Evolutionary conservation across 2,888 invertebrate species (phyloP).

Genomic region (Diogma glabrata): DNA sequence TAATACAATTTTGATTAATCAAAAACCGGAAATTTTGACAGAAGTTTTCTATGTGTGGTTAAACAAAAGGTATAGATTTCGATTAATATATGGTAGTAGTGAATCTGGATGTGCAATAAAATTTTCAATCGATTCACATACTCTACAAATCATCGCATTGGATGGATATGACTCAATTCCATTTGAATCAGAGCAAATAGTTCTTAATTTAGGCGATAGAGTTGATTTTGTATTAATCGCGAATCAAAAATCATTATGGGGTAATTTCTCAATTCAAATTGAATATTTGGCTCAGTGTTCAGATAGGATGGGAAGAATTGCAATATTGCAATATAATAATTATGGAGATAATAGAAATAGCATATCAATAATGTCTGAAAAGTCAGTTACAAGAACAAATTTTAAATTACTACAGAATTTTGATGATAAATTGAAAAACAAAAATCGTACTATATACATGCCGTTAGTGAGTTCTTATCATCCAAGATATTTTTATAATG

Average conservation of each 20-base stretch:
- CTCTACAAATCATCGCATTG: constrained; percentile 53
- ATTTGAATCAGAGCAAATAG: constrained; percentile 46
- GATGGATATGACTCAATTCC: constrained; percentile 63
- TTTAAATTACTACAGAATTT: too few species aligned
- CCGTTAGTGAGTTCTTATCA: too few species aligned
- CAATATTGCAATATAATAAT: too few species aligned
- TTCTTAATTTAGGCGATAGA: constrained; percentile 70
- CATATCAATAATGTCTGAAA: too few species aligned
- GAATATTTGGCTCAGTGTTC: too few species aligned
- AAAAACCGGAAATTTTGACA: background rate
- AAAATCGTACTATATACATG: background rate
- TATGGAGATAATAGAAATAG: too few species aligned
- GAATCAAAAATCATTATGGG: too few species aligned
- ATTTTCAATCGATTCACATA: constrained; percentile 64
- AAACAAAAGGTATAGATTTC: constrained; percentile 50
- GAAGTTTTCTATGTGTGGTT: background rate
- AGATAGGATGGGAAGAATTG: too few species aligned
- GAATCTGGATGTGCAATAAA: constrained; percentile 71
- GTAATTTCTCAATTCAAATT: too few species aligned
- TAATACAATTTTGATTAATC: background rate
- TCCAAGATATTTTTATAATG: too few species aligned
- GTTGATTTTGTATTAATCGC: constrained; percentile 65
- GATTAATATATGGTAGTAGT: constrained; percentile 59
- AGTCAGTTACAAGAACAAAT: too few species aligned
- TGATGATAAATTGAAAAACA: background rate